phyloP scores from a whole-genome alignment of 2,113 vertebrate species.

The Perca schrenkii region DNA sequence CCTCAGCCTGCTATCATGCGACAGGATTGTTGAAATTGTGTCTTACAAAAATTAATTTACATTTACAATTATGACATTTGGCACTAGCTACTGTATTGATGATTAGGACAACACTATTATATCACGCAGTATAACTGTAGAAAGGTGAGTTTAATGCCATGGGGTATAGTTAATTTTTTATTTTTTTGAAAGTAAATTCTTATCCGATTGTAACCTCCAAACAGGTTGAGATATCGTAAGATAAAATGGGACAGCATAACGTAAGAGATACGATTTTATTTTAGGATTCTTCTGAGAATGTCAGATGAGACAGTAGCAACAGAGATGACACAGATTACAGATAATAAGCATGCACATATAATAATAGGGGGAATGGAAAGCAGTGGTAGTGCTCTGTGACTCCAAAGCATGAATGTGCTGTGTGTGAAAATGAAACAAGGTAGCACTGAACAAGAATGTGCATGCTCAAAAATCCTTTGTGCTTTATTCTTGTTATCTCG shows the following conservation, averaged over 20 bases:
- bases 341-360: background rate
- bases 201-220: background rate
- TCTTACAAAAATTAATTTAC: too few relatives aligned
- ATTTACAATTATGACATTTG: too few relatives aligned
- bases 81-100: too few relatives aligned
- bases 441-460: background rate
- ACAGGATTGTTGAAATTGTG: too few relatives aligned
- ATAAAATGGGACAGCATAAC: too few relatives aligned
- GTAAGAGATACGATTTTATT: background rate
- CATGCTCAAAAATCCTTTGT: slow-evolving; percentile 1
- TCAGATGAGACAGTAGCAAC: background rate
- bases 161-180: too few relatives aligned
- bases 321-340: background rate
- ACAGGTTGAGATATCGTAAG: background rate
- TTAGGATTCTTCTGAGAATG: background rate
- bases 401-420: background rate
- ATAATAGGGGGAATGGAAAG: background rate
- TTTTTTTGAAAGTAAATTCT: background rate
- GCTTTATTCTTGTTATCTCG: background rate
- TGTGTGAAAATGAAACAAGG: background rate
- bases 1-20: too few relatives aligned
- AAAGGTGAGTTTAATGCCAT: too few relatives aligned
- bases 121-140: too few relatives aligned
- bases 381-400: background rate
- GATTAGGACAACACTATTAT: too few relatives aligned